phyloP scores from a whole-genome alignment of 2,888 invertebrate genomes.

The Chrysodeixis includens region DNA sequence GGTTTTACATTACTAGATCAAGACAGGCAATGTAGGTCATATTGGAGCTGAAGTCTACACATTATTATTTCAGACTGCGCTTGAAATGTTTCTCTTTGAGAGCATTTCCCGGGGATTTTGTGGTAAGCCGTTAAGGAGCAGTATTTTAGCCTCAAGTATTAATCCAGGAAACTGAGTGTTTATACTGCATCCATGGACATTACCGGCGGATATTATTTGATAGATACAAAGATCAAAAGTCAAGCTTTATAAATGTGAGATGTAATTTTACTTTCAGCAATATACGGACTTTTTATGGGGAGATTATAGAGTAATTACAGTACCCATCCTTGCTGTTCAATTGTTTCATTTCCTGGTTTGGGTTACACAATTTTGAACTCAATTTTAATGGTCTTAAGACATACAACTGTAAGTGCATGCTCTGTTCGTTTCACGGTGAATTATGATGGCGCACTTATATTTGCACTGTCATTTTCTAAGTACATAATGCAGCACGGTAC shows the following conservation, averaged over 20 bases:
- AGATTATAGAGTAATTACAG: not conserved
- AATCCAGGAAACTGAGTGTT: slow-evolving; percentile 42
- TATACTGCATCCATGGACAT: slow-evolving; percentile 22
- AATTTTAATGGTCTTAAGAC: not conserved
- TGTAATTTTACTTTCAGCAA: not conserved
- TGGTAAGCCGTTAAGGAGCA: slow-evolving; percentile 24
- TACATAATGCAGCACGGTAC: slow-evolving; percentile 28
- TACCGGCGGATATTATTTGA: slow-evolving; percentile 18
- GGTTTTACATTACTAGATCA: slow-evolving; percentile 48
- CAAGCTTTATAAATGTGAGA: slow-evolving; percentile 23
- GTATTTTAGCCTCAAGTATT: slow-evolving; percentile 41
- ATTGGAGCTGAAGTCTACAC: slow-evolving; percentile 34
- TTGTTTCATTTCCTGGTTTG: not conserved
- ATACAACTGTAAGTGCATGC: not conserved
- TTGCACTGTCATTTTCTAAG: slow-evolving; percentile 23
- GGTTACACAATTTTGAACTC: not conserved
- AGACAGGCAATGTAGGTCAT: slow-evolving; percentile 48
- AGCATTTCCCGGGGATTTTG: slow-evolving; percentile 29
- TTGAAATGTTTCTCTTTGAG: slow-evolving; percentile 24
- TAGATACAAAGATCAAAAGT: slow-evolving; percentile 33
- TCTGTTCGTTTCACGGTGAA: slow-evolving; percentile 21
- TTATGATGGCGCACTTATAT: slow-evolving; percentile 37
- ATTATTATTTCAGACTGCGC: slow-evolving; percentile 17
- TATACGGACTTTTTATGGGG: not conserved
- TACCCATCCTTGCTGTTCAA: not conserved